Base-by-base conservation (phyloP, 2,113 vertebrate genomes). In the Paratilapia polleni region DNA sequence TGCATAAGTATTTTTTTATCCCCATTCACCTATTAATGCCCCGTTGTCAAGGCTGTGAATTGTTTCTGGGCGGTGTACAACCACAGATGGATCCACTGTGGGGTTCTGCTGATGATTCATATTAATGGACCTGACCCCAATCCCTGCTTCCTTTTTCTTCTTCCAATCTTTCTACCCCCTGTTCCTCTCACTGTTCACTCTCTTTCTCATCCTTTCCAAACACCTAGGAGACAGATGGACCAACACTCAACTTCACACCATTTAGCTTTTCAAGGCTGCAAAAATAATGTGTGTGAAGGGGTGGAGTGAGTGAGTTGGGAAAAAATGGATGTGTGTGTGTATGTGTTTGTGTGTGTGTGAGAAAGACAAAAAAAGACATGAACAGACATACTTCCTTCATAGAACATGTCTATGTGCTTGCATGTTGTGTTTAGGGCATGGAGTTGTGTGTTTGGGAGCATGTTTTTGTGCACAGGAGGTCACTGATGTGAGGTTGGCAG, bases 261-360 rank as follows among this genome's bases (percentile, higher is more conserved):
- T 94, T 95, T 94, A 96, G 92, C 92, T 95, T 92, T 87, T 93
- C 92, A 94, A 94, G 94, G 91, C 93, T 93, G 89, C 87, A 89
- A 88, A 93, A 92, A 89, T 85, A 90, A 81, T 89, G 88, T 89
- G 91, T 87, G 86, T 89, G 84, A 87, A 91, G 74, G 87, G 86
- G 89, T 91, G 87, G 88, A 90, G 83, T 77, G 86, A 86, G 82
- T 56, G 56, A 87, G 80, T 90, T 57, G 75, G 85, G 81, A 82
- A 31, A 89, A 85, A 81, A 88, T 68, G 81, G 74, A 66, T 73
- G 80, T 84, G 68, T 83, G 66, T 77, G 76, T 56, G 57, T 22
- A 14, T 34, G 64, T 59, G 83, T 73, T 52, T 68, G 58, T 74
- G 80, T 84, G 70, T 84, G 78, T 75, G 79, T 59, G 68, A 26